Conservation (phyloP, 2,113 vertebrate genomes). For the Ptilorrhoa leucosticta region DNA sequence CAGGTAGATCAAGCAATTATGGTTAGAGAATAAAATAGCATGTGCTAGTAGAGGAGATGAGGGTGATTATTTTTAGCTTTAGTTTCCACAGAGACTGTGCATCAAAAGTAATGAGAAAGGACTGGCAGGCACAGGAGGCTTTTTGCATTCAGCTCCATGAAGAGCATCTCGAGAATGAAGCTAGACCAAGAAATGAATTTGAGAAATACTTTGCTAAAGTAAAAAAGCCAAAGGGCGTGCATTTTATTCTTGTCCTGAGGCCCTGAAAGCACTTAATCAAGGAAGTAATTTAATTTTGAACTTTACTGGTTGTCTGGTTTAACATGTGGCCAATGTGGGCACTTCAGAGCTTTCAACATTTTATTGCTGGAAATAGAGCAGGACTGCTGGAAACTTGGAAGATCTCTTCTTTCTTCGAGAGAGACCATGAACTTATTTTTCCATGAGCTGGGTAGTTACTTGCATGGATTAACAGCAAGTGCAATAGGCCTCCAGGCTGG, state of each 20-base stretch:
- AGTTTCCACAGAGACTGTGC: constrained; percentile 57
- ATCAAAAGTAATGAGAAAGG: constrained; percentile 21
- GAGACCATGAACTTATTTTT: background rate
- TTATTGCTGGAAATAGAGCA: background rate
- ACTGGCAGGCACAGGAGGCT: background rate
- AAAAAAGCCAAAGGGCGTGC: background rate
- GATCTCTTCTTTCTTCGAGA: background rate
- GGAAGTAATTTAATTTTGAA: background rate
- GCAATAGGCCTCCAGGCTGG: background rate
- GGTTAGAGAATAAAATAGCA: background rate
- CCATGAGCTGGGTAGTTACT: background rate
- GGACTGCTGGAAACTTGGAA: background rate
- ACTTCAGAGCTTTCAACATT: background rate
- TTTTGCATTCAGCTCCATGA: background rate
- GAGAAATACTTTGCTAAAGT: background rate
- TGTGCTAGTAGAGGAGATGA: background rate
- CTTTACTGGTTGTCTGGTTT: background rate
- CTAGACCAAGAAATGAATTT: background rate
- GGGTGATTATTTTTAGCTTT: constrained; percentile 44
- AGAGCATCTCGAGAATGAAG: background rate
- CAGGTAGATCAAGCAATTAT: background rate
- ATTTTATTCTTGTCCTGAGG: background rate
- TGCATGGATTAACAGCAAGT: background rate
- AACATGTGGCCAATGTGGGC: no score
- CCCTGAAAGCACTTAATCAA: background rate